Evolutionary conservation across 2,797 vertebrate species (phyloP).

Genomic region (Eremophila alpestris): DNA sequence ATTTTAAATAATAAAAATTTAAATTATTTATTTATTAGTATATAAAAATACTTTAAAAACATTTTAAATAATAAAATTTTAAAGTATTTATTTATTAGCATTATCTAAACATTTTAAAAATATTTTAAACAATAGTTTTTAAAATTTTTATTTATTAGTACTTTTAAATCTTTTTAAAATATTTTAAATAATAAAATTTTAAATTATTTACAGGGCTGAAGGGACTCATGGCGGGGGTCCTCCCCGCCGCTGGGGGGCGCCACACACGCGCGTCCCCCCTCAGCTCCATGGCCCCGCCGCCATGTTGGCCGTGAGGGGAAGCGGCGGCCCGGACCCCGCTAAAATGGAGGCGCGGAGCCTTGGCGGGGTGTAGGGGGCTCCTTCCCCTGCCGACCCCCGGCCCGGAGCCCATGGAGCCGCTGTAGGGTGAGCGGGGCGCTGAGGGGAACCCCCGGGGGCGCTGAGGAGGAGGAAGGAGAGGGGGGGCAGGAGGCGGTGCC

Average conservation of each 20-base stretch:
- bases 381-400: background rate
- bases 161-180: too few relatives aligned
- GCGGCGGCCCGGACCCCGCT: background rate
- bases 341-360: constrained; percentile 37
- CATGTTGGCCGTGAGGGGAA: constrained; percentile 40
- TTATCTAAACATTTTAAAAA: too few relatives aligned
- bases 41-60: too few relatives aligned
- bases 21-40: too few relatives aligned
- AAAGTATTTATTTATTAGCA: too few relatives aligned
- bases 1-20: too few relatives aligned
- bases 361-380: background rate
- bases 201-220: too few relatives aligned
- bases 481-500: background rate
- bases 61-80: too few relatives aligned
- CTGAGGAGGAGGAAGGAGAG: background rate
- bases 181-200: too few relatives aligned
- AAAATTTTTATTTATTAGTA: too few relatives aligned
- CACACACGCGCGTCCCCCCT: rapidly evolving
- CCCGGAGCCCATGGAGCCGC: constrained; percentile 19
- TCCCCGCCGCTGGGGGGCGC: rapidly evolving
- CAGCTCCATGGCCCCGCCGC: background rate
- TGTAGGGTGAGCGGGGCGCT: constrained; percentile 16
- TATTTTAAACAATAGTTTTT: too few relatives aligned
- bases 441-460: background rate
- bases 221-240: rapidly evolving